Percentiles rank a stretch among this genome's conserved stretches.
Conservation (phyloP, 1,140 invertebrate genomes). For the Helicoverpa zea region DNA sequence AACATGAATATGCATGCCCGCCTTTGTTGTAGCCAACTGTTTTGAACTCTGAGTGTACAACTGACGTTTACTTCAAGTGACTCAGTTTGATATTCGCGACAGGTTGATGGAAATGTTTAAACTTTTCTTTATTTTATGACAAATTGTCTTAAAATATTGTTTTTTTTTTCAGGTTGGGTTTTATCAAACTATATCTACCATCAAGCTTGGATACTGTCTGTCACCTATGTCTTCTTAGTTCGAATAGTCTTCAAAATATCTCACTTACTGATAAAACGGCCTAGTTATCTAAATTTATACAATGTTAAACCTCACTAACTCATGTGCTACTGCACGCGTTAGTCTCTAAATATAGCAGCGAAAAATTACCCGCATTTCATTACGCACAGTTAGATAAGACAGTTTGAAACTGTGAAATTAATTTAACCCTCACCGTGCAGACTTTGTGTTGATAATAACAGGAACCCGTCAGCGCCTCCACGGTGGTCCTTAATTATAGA, state of each 20-base stretch:
- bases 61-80: slow-evolving; percentile 54
- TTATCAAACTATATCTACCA: too few relatives aligned
- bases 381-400: slow-evolving; percentile 3
- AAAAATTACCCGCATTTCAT: slow-evolving; percentile 46
- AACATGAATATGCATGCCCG: slow-evolving; percentile 79
- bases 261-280: too few relatives aligned
- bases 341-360: not conserved
- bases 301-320: not conserved
- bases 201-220: too few relatives aligned
- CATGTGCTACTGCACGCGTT: not conserved
- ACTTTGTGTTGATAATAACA: slow-evolving; percentile 32
- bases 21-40: slow-evolving; percentile 73
- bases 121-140: slow-evolving; percentile 5
- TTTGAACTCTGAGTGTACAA: slow-evolving; percentile 72
- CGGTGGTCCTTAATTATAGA: slow-evolving; percentile 31
- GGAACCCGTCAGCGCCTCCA: slow-evolving; percentile 12
- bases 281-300: not conserved
- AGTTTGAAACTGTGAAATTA: slow-evolving; percentile 23
- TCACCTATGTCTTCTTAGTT: too few relatives aligned
- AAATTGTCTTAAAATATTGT: too few relatives aligned
- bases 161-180: too few relatives aligned
- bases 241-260: too few relatives aligned
- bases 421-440: slow-evolving; percentile 18
- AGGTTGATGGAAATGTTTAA: not conserved
- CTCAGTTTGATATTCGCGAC: slow-evolving; percentile 39